phyloP scores from a whole-genome alignment of 2,888 invertebrate species.

The Agrotis ipsilon region DNA sequence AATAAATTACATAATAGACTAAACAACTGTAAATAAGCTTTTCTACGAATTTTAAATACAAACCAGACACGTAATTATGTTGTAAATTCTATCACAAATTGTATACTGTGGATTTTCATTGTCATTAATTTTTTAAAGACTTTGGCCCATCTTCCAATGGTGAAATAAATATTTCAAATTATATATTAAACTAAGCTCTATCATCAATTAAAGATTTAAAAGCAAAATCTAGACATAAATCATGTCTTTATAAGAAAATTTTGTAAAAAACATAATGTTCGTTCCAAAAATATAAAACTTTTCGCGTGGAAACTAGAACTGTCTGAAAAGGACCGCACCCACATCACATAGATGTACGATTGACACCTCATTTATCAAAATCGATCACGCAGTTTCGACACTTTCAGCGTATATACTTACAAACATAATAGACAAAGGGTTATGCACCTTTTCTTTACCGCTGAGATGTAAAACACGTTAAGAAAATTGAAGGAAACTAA shows the following conservation, averaged over 20 bases:
- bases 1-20: slow-evolving; percentile 18
- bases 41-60: slow-evolving; percentile 1
- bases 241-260: background rate
- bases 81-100: slow-evolving; percentile 43
- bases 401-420: slow-evolving; percentile 5
- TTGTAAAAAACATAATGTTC: background rate
- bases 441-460: background rate
- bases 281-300: background rate
- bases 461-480: slow-evolving; percentile 21
- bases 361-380: slow-evolving; percentile 48
- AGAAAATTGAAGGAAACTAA: slow-evolving; percentile 33
- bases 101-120: background rate
- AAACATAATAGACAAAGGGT: background rate
- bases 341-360: slow-evolving; percentile 29
- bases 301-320: slow-evolving; percentile 3
- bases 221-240: background rate
- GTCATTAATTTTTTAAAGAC: slow-evolving; percentile 6
- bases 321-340: slow-evolving; percentile 22
- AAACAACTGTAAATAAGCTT: slow-evolving; percentile 27
- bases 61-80: background rate
- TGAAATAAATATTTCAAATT: background rate
- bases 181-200: background rate
- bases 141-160: background rate
- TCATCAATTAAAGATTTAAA: background rate
- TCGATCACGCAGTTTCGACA: slow-evolving; percentile 49